These are phyloP conservation scores for Meloidogyne floridensis DNA, from an alignment of 1,140 invertebrate species.

Conservation along the genomic window DNA sequence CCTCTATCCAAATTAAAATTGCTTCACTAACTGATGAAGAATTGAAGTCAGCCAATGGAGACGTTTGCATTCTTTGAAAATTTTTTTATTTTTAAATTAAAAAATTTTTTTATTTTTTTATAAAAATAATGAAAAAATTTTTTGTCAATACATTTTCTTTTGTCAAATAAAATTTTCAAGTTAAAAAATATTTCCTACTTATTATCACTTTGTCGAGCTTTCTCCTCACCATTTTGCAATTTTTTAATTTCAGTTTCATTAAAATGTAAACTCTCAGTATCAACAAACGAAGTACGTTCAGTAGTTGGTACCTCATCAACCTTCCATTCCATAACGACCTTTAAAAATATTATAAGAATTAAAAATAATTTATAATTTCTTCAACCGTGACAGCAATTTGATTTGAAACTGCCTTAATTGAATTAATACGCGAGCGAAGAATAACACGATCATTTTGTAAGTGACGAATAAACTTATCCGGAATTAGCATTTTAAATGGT, in stretches of 20 bases:
- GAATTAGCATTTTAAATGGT: conserved; percentile 47
- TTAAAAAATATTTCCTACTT: conserved; percentile 15
- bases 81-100: neutral
- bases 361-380: neutral
- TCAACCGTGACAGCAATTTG: conserved; percentile 47
- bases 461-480: conserved; percentile 51
- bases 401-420: conserved; percentile 48
- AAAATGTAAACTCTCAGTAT: conserved; percentile 24
- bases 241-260: neutral
- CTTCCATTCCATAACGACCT: conserved; percentile 50
- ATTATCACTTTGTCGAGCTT: conserved; percentile 31
- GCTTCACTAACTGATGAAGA: conserved; percentile 21
- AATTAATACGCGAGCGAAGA: conserved; percentile 42
- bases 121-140: too few relatives aligned
- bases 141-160: too few relatives aligned
- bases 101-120: too few relatives aligned
- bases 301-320: conserved; percentile 16
- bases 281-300: neutral
- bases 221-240: conserved; percentile 6
- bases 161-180: too few relatives aligned
- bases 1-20: conserved; percentile 49
- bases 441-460: conserved; percentile 42
- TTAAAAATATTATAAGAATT: neutral
- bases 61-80: neutral
- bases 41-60: conserved; percentile 9